These are phyloP conservation scores for Agrotis ipsilon DNA, from an alignment of 2,888 invertebrate species.

Conservation along the genomic window DNA sequence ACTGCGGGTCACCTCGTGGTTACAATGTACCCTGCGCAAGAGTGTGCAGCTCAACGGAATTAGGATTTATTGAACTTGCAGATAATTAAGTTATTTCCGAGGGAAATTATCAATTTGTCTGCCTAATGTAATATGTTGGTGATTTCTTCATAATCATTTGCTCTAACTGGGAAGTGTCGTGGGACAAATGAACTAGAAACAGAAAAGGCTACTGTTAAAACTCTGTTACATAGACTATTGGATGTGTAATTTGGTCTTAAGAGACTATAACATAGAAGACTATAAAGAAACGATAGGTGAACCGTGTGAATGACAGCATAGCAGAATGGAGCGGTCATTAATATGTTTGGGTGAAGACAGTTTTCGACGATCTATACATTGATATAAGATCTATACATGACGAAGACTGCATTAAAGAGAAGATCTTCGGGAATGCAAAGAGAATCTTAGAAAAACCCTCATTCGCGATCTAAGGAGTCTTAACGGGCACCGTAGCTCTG, in stretches of 20 bases:
- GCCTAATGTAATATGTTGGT: not conserved
- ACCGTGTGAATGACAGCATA: no score
- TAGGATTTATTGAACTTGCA: constrained; percentile 39
- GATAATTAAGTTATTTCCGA: constrained; percentile 30
- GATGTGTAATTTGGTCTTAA: no score
- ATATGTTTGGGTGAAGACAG: not conserved
- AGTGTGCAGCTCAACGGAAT: constrained; percentile 22
- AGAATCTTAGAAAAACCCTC: not conserved
- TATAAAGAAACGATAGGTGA: no score
- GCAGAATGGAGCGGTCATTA: no score
- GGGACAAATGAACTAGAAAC: not conserved
- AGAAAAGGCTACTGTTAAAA: not conserved
- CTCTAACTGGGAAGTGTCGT: no score
- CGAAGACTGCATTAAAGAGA: not conserved
- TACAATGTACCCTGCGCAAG: constrained; percentile 23
- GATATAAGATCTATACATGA: not conserved
- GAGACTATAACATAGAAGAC: no score
- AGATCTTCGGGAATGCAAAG: not conserved
- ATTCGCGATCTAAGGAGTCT: no score
- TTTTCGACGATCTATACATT: not conserved
- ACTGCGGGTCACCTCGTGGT: constrained; percentile 54
- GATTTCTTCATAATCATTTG: not conserved
- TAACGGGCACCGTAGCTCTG: no score
- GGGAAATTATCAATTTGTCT: not conserved
- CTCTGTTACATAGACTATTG: no score